These are phyloP conservation scores for Micromussa lordhowensis DNA, from an alignment of 92 coral and sea anemone species.

Conservation along the genomic window DNA sequence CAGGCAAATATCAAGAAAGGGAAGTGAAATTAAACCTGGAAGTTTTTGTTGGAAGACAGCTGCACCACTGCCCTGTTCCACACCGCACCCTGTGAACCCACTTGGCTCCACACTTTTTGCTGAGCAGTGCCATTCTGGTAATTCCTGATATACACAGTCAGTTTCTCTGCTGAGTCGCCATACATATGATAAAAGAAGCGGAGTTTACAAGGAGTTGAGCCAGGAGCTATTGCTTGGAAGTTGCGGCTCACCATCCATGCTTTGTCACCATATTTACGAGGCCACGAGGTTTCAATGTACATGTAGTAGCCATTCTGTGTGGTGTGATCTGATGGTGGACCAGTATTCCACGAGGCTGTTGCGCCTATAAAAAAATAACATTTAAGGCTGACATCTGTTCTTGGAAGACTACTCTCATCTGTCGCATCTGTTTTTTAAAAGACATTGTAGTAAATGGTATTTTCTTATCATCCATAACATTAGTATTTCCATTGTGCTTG, in stretches of 20 bases:
- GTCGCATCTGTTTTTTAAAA: no score
- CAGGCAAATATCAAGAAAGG: not conserved
- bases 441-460: no score
- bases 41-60: slow-evolving; percentile 71
- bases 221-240: slow-evolving; percentile 73
- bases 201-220: slow-evolving; percentile 76
- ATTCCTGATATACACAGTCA: slow-evolving; percentile 83
- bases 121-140: slow-evolving; percentile 78
- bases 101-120: slow-evolving; percentile 63
- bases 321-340: slow-evolving; percentile 96
- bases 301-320: slow-evolving; percentile 86
- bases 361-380: slow-evolving; percentile 51
- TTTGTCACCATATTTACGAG: slow-evolving; percentile 94
- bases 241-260: slow-evolving; percentile 95
- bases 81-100: slow-evolving; percentile 87
- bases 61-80: slow-evolving; percentile 87
- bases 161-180: slow-evolving; percentile 91
- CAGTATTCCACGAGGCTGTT: slow-evolving; percentile 90
- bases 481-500: no score
- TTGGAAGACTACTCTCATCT: no score
- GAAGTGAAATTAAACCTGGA: slow-evolving; percentile 11
- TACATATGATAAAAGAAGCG: slow-evolving; percentile 98
- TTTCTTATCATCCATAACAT: no score
- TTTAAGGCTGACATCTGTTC: no score
- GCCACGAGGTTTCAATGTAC: slow-evolving; percentile 97